Base-by-base conservation (phyloP, 2,797 vertebrate species). In the Myotis planiceps region DNA sequence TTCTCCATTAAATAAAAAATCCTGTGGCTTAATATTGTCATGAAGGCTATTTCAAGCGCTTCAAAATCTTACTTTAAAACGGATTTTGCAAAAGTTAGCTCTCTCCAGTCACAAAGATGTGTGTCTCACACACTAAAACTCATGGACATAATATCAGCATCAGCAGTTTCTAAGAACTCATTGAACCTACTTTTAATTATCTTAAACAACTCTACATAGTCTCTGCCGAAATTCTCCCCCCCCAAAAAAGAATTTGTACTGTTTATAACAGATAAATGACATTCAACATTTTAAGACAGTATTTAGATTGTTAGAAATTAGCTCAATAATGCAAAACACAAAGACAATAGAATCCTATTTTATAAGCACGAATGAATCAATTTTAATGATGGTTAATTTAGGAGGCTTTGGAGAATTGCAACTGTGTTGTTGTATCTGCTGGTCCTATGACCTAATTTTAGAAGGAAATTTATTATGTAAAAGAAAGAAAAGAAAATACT, bases 11-110 rank as follows among this genome's bases (percentile, higher is more conserved):
- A 75, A 37, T 21, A 76, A 78, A 14, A 69, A 63, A 13, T 66
- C 6, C 2, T 10, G 34, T 76, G n/a, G 21, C 6, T 81, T 65
- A 82, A 86, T 72, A 49, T 6, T 51, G 0, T 5, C 21, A 72
- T 18, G 10, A 81, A 65, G 13, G 0, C 13, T 86, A 32, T 94
- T 58, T 49, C 6, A 60, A 81, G 83, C 47, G 18, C 3, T 49
- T 94, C 5, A 72, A 93, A 93, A 78, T n/a, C 15, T 91, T 84
- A 58, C 47, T 89, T 96, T 58, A 51, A 71, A 87, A 23, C 1
- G 37, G 47, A n/a, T 92, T 95, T 83, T 51, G 10, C 7, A 88
- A 45, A 65, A 39, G 19, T 60, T 78, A 81, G 6, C 15, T 60
- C 1, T 75, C 4, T 95, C 60, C 18, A 88, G 5, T 58, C 27